Percentiles rank a stretch among this genome's conserved stretches.
phyloP scores from a whole-genome alignment of 2,797 vertebrate genomes.

The Mastacembelus armatus region DNA sequence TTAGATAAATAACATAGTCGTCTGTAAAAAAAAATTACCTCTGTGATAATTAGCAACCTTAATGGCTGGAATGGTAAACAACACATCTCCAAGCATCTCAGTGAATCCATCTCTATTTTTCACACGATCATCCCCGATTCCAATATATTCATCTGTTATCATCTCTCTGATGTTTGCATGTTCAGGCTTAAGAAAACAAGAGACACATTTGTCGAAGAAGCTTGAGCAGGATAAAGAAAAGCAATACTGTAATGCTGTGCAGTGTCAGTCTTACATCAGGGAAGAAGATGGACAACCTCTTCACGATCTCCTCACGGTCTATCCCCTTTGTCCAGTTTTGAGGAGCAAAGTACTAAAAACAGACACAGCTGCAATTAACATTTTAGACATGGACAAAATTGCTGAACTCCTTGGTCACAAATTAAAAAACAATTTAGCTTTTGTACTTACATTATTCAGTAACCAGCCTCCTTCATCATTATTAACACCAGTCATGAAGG shows the following conservation, averaged over 20 bases:
- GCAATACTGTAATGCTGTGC: neutral
- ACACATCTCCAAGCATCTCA: slow-evolving; percentile 78
- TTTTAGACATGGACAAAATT: neutral
- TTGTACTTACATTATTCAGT: slow-evolving; percentile 67
- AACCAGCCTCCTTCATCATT: slow-evolving; percentile 77
- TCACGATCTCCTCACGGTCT: slow-evolving; percentile 45
- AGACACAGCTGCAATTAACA: slow-evolving; percentile 2
- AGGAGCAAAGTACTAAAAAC: slow-evolving; percentile 54
- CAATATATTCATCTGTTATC: slow-evolving; percentile 80
- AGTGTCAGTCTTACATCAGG: slow-evolving; percentile 69
- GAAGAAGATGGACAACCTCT: slow-evolving; percentile 11
- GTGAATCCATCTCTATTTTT: slow-evolving; percentile 81
- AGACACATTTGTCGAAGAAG: slow-evolving; percentile 8
- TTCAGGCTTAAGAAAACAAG: slow-evolving; percentile 55
- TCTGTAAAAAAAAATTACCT: slow-evolving; percentile 79
- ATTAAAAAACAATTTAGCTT: neutral
- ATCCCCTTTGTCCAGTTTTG: slow-evolving; percentile 81
- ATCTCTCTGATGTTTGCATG: slow-evolving; percentile 44
- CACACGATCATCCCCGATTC: slow-evolving; percentile 62
- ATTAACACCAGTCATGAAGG: slow-evolving; percentile 80
- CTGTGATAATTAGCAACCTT: slow-evolving; percentile 82
- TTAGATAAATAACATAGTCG: neutral
- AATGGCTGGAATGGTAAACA: slow-evolving; percentile 80
- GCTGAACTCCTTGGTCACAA: neutral
- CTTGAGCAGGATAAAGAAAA: neutral